Evolutionary conservation across 2,888 invertebrate genomes (phyloP).

Genomic region (Drosophila fungiperda): DNA sequence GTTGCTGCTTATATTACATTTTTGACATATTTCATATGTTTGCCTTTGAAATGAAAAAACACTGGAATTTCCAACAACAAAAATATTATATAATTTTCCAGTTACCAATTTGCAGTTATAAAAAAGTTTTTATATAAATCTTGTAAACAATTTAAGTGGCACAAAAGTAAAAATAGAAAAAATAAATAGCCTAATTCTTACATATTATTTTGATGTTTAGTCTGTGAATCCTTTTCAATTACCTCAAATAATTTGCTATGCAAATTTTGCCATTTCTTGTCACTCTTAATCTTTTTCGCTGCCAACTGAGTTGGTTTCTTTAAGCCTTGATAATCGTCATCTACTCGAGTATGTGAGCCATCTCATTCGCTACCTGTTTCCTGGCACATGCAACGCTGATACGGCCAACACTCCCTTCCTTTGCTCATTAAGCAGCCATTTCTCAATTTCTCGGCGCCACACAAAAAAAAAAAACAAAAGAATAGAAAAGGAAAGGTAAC

Average conservation of each 20-base stretch:
- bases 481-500: too few species aligned
- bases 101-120: neutral
- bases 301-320: neutral
- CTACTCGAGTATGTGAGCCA: neutral
- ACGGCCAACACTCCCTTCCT: neutral
- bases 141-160: neutral
- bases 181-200: neutral
- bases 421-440: constrained; percentile 62
- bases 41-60: neutral
- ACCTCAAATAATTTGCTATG: neutral
- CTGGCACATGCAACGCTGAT: neutral
- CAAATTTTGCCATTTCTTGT: neutral
- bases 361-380: constrained; percentile 18
- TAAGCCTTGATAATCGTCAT: constrained; percentile 2
- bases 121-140: neutral
- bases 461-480: too few species aligned
- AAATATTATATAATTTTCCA: neutral
- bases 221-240: neutral
- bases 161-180: neutral
- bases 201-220: neutral
- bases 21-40: constrained; percentile 13
- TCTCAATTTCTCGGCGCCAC: constrained; percentile 43
- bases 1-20: constrained; percentile 17
- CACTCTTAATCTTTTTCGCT: neutral
- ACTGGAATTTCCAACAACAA: neutral